Evolutionary conservation across 2,113 vertebrate genomes (phyloP), one percentile per base, ranked within the genome.

Genomic region (Carassius auratus): DNA sequence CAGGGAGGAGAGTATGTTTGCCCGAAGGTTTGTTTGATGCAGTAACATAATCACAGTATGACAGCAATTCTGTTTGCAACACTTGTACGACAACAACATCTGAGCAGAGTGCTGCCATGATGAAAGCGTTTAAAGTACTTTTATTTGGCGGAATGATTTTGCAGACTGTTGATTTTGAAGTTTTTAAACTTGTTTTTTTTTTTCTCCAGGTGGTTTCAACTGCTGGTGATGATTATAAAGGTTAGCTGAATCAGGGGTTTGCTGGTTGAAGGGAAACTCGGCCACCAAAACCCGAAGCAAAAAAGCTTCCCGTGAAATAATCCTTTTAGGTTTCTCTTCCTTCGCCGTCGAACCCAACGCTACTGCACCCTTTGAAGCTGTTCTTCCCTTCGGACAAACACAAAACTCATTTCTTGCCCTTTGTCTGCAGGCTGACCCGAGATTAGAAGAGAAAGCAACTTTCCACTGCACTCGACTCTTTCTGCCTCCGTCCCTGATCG

Each of bases 11-110:
- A 52, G 78, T 8, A 75, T 33, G 62, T 57, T 57, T 55, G 26
- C 69, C 45, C 14, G 62, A 68, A 83, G 79, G 33, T 66, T 83
- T 66, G 48, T 64, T 86, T 83, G 85, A 30, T 86, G 79, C 57
- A 26, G 36, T 62, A 30, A 17, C 79, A 69, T 42, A 83, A 82
- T 74, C 64, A 61, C 64, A 80, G 85, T 52, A 14, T 17, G 71
- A 68, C 77, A 62, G 79, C 85, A 86, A 76, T 82, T 86, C 66
- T 75, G 52, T 81, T 66, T 36, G 66, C 61, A 79, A 55, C 19
- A 9, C 52, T 68, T 26, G 23, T 81, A 86, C 8, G 42, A 73
- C 71, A 64, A 66, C 26, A 7, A 23, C 21, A 75, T 62, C 19
- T 76, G 30, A 66, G 33, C 26, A 21, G 33, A 62, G 69, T 12